phyloP scores from a whole-genome alignment of 2,888 invertebrate species.

The Drosophila silvestris region DNA sequence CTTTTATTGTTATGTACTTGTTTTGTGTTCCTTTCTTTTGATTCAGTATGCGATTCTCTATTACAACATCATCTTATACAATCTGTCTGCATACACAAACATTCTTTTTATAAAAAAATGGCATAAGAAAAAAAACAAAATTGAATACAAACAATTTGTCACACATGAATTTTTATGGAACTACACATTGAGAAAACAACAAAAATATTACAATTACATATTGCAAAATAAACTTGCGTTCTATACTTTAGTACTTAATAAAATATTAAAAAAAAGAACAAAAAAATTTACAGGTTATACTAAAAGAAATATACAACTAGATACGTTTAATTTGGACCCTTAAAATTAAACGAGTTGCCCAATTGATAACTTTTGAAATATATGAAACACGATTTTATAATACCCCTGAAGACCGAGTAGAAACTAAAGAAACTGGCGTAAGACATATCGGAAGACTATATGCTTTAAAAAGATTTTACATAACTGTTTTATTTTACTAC shows the following conservation, averaged over 20 bases:
- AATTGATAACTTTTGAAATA: slow-evolving; percentile 18
- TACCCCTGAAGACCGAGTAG: slow-evolving; percentile 28
- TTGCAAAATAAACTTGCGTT: slow-evolving; percentile 33
- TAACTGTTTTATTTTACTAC: slow-evolving; percentile 18
- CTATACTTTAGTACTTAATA: background rate
- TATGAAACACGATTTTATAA: slow-evolving; percentile 11
- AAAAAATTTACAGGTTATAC: slow-evolving; percentile 2
- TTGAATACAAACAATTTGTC: slow-evolving; percentile 15
- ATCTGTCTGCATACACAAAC: slow-evolving; percentile 19
- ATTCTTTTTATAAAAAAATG: slow-evolving; percentile 2
- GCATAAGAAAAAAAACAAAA: slow-evolving; percentile 5
- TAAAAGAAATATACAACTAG: slow-evolving; percentile 10
- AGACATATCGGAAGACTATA: slow-evolving; percentile 14
- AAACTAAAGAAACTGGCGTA: slow-evolving; percentile 2
- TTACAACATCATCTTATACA: slow-evolving; percentile 11
- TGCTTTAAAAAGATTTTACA: slow-evolving; percentile 4
- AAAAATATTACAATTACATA: slow-evolving; percentile 13
- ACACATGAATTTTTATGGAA: slow-evolving; percentile 16
- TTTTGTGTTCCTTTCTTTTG: slow-evolving; percentile 41
- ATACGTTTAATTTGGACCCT: slow-evolving; percentile 41
- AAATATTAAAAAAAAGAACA: slow-evolving; percentile 27
- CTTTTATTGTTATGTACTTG: slow-evolving; percentile 56
- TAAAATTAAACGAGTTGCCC: slow-evolving; percentile 42
- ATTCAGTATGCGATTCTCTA: slow-evolving; percentile 39
- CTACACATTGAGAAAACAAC: slow-evolving; percentile 13